Base-by-base conservation (phyloP, 2,113 vertebrate genomes). In the Aleadryas rufinucha region DNA sequence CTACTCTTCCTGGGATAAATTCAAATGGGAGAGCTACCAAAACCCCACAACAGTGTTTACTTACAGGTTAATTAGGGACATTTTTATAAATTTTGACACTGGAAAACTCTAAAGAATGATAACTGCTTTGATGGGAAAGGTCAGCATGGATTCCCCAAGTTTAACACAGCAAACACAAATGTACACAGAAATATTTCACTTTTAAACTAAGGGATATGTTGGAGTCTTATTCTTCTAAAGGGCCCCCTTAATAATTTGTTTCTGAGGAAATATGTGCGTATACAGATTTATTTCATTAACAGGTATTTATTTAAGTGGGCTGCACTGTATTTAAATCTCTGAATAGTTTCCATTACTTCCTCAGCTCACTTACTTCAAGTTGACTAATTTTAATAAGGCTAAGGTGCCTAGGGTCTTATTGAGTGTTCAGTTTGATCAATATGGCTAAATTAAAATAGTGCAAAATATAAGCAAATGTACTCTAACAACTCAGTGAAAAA, bases 361-460 rank as follows among this genome's bases (percentile, higher is more conserved):
- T 97, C 95, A 90, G 97, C 93, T 98, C 95, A 78, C 97, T 98
- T 95, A 97, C 97, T 98, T 98, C 98, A 97, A 98, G 98, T 98
- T 98, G 98, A 98, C 98, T 98, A 98, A 98, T 98, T 98, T 98
- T 98, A 98, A 98, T 98, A 98, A 98, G 98, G 96, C 97, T 96
- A 94, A 97, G 98, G 96, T 98, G 98, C 97, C 98, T 98, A 97
- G 96, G 98, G 98, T 98, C 97, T 98, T 98, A 98, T 98, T 98
- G 98, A 98, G 97, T 97, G 97, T 95, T 98, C 95, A 77, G 95
- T 97, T 98, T 98, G 98, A 98, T 98, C 98, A 98, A 98, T 98
- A 98, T 97, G 92, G 96, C 95, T 98, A 98, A 98, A 98, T 98
- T 98, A 98, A 98, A 98, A 98, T 98, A 97, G 98, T 98, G 97